Conservation (phyloP, 2,888 invertebrate species). For the Caprella mutica region DNA sequence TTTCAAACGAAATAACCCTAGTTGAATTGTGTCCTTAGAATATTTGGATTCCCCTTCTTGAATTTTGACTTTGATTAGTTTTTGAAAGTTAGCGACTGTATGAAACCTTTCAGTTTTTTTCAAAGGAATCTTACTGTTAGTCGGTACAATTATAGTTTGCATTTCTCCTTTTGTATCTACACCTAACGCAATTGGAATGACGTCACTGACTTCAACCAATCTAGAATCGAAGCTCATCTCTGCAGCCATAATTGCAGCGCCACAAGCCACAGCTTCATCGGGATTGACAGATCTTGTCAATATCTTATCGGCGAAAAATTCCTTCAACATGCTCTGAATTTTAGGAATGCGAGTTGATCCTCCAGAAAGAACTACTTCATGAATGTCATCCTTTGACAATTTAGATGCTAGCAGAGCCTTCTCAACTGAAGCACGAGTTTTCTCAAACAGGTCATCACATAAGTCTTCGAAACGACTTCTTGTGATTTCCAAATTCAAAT, state of each 20-base stretch:
- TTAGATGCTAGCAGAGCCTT: constrained; percentile 38
- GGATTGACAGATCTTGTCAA: constrained; percentile 52
- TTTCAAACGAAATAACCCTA: no score
- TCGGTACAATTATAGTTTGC: no score
- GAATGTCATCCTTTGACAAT: constrained; percentile 37
- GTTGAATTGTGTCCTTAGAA: no score
- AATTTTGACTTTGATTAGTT: no score
- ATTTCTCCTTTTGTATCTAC: no score
- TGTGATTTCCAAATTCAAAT: no score
- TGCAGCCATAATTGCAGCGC: constrained; percentile 55
- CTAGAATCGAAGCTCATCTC: constrained; percentile 5
- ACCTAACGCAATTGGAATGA: not conserved
- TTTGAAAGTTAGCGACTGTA: no score
- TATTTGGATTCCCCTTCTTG: no score
- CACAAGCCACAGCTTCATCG: constrained; percentile 59
- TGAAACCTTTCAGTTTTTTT: no score
- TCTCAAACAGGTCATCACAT: not conserved
- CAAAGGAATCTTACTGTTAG: no score
- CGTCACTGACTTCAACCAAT: not conserved
- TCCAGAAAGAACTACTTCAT: constrained; percentile 52
- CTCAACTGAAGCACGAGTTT: not conserved
- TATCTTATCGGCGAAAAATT: constrained; percentile 54
- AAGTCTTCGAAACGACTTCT: not conserved
- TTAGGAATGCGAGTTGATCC: constrained; percentile 65
- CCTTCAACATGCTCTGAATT: constrained; percentile 54